Evolutionary conservation across 2,797 vertebrate species (phyloP).

Genomic region (Fistularia commersonii): DNA sequence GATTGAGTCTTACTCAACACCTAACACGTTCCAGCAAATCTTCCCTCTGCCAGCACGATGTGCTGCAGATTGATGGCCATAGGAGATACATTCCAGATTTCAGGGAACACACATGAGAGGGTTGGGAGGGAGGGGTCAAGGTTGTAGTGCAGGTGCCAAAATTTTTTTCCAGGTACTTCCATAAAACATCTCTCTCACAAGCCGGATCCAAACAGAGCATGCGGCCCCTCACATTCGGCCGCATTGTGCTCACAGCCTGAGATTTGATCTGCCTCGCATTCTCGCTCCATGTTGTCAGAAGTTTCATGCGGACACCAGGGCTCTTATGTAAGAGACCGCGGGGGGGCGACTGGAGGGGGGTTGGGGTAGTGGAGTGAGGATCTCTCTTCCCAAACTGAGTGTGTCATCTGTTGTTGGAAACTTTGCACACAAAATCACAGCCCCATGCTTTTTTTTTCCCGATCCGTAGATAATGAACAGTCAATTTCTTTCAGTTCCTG

Average conservation of each 20-base stretch:
- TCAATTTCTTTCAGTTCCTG: no score
- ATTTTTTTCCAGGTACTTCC: conserved; percentile 19
- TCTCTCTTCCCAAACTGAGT: conserved; percentile 17
- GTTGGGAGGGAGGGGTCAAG: conserved; percentile 7
- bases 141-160: conserved; percentile 15
- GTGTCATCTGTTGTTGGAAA: conserved; percentile 35
- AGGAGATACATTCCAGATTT: conserved; percentile 32
- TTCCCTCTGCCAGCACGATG: conserved; percentile 23
- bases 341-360: no score
- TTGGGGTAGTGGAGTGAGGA: conserved; percentile 7
- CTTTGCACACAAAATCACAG: conserved; percentile 5
- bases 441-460: not conserved
- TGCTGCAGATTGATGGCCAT: conserved; percentile 24
- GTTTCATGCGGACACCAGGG: conserved; percentile 26
- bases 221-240: conserved; percentile 14
- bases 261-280: conserved; percentile 34
- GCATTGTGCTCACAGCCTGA: conserved; percentile 30
- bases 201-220: not conserved
- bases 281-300: conserved; percentile 29
- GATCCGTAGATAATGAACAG: no score
- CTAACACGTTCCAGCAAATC: conserved; percentile 28
- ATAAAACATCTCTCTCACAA: conserved; percentile 25
- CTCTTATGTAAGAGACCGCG: conserved; percentile 29
- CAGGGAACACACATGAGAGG: conserved; percentile 16
- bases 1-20: conserved; percentile 12